Conservation (phyloP, 2,888 invertebrate species). For the Troides oblongomaculatus region DNA sequence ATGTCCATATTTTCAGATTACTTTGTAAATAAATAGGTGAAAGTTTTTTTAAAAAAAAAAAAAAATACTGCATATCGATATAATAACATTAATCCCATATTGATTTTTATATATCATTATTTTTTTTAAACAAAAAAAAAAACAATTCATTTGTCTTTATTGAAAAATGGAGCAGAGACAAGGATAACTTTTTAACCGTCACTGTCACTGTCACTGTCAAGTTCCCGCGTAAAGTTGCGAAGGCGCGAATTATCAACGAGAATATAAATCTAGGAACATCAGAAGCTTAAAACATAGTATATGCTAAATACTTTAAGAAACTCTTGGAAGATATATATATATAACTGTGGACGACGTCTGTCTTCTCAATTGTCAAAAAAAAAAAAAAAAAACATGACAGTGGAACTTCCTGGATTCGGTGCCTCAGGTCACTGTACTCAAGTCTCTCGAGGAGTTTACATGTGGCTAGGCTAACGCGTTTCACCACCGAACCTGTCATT, state of each 20-base stretch:
- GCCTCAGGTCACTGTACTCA: no score
- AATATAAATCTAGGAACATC: conserved; percentile 76
- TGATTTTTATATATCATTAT: background rate
- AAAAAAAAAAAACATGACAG: background rate
- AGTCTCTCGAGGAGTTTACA: no score
- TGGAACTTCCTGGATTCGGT: no score
- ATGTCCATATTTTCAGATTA: background rate
- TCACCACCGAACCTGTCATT: background rate
- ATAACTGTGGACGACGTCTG: background rate
- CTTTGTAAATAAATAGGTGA: background rate
- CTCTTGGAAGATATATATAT: conserved; percentile 46
- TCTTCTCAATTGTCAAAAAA: background rate
- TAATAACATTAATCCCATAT: no score
- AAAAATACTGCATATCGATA: background rate
- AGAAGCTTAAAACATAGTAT: conserved; percentile 65
- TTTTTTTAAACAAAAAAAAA: background rate
- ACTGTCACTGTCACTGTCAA: background rate
- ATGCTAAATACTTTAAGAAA: conserved; percentile 66
- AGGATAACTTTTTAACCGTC: background rate
- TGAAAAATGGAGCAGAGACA: background rate
- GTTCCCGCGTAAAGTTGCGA: conserved; percentile 31
- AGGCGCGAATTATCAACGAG: conserved; percentile 51
- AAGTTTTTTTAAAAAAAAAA: background rate
- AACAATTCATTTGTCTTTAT: background rate
- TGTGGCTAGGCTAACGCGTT: no score